Percentiles rank a stretch among this genome's conserved stretches.
phyloP scores from a whole-genome alignment of 1,140 invertebrate species.

The Oedothorax gibbosus region DNA sequence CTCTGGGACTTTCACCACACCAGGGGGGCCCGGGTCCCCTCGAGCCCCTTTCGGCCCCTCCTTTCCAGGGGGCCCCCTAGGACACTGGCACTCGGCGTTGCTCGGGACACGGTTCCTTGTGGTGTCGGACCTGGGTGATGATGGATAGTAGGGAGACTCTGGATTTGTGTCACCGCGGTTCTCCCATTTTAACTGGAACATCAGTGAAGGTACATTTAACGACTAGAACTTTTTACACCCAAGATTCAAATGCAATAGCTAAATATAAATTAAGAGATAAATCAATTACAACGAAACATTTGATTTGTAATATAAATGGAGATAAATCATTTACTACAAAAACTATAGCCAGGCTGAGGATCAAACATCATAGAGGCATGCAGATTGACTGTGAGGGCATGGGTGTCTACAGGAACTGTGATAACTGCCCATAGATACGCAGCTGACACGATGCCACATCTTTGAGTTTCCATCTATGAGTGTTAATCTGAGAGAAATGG shows the following conservation, averaged over 20 bases:
- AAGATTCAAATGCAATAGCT: not conserved
- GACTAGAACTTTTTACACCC: not conserved
- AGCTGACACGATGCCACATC: no score
- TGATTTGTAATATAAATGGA: no score
- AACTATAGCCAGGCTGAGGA: no score
- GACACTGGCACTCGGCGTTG: constrained; percentile 22
- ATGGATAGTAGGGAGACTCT: constrained; percentile 5
- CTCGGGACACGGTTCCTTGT: not conserved
- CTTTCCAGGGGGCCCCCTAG: constrained; percentile 32
- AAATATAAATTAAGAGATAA: no score
- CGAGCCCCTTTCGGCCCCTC: constrained; percentile 29
- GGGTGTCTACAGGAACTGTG: no score
- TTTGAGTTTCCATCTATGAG: no score
- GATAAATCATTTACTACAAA: no score
- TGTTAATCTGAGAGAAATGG: no score
- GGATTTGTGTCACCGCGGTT: constrained; percentile 18
- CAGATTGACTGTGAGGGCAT: no score
- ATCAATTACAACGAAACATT: no score
- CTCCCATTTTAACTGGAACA: not conserved
- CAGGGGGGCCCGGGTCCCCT: constrained; percentile 38
- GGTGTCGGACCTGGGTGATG: constrained; percentile 8
- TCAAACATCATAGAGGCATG: no score
- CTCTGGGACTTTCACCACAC: constrained; percentile 6
- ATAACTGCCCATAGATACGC: no score
- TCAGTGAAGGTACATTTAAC: not conserved